Base-by-base conservation (phyloP, 2,888 invertebrate genomes). In the Philaethria dido region DNA sequence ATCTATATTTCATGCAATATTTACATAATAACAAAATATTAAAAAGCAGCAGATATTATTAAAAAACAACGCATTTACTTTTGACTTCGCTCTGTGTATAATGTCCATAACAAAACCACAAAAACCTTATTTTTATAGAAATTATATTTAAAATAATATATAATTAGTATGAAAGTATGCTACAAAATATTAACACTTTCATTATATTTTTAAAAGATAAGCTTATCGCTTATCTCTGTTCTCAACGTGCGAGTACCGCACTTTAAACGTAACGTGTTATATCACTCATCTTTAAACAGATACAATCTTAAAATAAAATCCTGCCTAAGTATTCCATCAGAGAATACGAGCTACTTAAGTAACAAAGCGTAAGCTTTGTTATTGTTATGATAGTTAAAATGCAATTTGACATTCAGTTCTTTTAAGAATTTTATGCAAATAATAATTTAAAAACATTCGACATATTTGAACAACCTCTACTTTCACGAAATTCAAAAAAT, bases 231-330 rank as follows among this genome's bases (percentile, higher is more conserved):
- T 48, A 64, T 59, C 48, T 39, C 1, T 18, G 36, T 22, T 55
- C 47, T 64, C 54, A 63, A 50, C 57, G 50, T 39, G 52, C 14
- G 33, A 55, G 59, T 45, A 45, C 45, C 45, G 60, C 60, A 47
- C 45, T 60, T 33, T 11, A 29, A n/a, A 36, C 61, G 44, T 20
- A 45, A 62, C 57, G 65, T 57, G 65, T 39, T 65, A 44, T 65
- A 69, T 69, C 69, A 33, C 52, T 66, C 65, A 66, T 66, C 69
- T 59, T 47, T 20, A 50, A 55, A 36, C 14, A 69, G 65, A 69
- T 65, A 65, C 48, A 14, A 62, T 52, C 65, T 59, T 59, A 45
- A 62, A 62, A 69, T 66, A 52, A 13, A 52, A 20, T 45, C 18
- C 44, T 22, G 25, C 52, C 39, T 18, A 14, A 25, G 29, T n/a